Evolutionary conservation across 2,888 invertebrate species (phyloP), one percentile per base, ranked within the genome.

Genomic region (Orchesella flavescens): DNA sequence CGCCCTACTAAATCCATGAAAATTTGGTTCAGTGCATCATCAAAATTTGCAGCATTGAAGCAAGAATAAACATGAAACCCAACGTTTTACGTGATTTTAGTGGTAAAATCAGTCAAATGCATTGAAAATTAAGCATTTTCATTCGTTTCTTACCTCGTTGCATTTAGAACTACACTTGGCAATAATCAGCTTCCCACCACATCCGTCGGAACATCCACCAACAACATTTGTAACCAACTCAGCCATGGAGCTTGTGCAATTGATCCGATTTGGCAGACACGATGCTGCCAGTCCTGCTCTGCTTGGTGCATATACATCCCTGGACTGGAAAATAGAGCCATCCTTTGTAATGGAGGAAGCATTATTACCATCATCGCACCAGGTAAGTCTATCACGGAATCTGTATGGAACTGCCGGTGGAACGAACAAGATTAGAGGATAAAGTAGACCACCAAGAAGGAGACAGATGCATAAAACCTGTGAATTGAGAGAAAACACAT

Each of bases 391-490:
- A 19, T 87, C 87, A 53, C 65, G 75, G 72, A 83, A 87, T 63
- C 77, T 80, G 63, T 85, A 86, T 15, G 88, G 86, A 17, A 83
- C 86, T 5, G 88, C 84, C 43, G 88, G 85, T 65, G 87, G 88
- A 55, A 87, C 85, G 21, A 84, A 71, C n/a, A 87, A 61, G 69
- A 88, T 84, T 73, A 87, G 65, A 15, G 88, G 88, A 66, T 86
- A 88, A 43, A 86, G 34, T 10, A 88, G 72, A 66, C 87, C 87
- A 49, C 85, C 86, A 53, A 88, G 75, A n/a, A 88, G 73, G 15
- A 87, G 83, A 81, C 86, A 86, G 10, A 86, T 80, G 59, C 74
- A 78, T 49, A 88, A 77, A 46, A 88, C 88, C 88, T 88, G 81
- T 12, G 68, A 65, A 77, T 3, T n/a, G 23, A 71, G 55, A 71